Conservation (phyloP, 2,888 invertebrate genomes). For the Trichacis sp. region DNA sequence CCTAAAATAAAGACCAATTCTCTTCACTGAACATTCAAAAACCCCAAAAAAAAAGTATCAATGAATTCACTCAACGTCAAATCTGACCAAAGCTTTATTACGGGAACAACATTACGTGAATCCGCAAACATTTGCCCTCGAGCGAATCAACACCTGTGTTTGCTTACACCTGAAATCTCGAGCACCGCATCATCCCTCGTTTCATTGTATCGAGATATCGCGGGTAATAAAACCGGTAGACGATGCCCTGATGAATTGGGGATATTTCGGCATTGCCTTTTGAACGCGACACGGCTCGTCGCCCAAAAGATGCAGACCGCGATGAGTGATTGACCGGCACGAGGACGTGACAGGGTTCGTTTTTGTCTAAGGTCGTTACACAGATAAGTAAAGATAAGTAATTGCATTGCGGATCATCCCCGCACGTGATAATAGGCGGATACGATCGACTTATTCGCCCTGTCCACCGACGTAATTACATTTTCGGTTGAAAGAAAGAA, state of each 20-base stretch:
- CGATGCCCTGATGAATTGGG: slow-evolving; percentile 12
- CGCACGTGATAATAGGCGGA: slow-evolving; percentile 50
- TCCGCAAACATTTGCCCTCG: slow-evolving; percentile 1
- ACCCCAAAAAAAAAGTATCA: no score
- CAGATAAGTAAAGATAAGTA: slow-evolving; percentile 58
- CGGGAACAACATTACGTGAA: background rate
- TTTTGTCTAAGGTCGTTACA: slow-evolving; percentile 52
- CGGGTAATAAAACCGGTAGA: slow-evolving; percentile 28
- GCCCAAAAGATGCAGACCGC: slow-evolving; percentile 17
- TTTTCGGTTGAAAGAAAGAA: slow-evolving; percentile 18
- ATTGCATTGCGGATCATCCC: slow-evolving; percentile 63
- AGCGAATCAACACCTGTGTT: slow-evolving; percentile 63
- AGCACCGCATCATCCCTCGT: slow-evolving; percentile 23
- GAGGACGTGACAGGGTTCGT: slow-evolving; percentile 59
- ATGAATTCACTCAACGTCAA: background rate
- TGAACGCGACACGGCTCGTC: slow-evolving; percentile 12
- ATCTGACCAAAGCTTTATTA: background rate
- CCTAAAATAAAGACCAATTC: no score
- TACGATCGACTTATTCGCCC: slow-evolving; percentile 15
- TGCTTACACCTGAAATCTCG: slow-evolving; percentile 65
- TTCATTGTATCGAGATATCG: slow-evolving; percentile 6
- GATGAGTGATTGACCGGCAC: slow-evolving; percentile 60
- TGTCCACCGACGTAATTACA: slow-evolving; percentile 39
- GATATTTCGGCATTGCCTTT: slow-evolving; percentile 19
- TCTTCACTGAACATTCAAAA: no score